phyloP scores from a whole-genome alignment of 1,140 invertebrate species.

The Pogonomyrmex barbatus region DNA sequence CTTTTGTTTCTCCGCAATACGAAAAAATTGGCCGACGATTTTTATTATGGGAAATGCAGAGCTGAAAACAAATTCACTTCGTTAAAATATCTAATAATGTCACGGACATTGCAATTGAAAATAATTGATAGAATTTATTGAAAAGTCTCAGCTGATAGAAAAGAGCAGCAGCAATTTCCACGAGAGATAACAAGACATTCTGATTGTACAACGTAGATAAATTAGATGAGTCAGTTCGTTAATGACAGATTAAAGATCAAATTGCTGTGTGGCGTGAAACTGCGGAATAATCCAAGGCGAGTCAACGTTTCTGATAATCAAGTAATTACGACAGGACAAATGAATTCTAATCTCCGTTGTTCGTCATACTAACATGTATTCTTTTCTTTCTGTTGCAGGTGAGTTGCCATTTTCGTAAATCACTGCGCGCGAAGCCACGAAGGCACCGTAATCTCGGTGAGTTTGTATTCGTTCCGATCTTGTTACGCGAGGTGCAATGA shows the following conservation, averaged over 20 bases:
- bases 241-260: conserved; percentile 42
- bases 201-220: not conserved
- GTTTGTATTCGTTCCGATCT: conserved; percentile 36
- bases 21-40: conserved; percentile 22
- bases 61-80: not conserved
- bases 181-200: conserved; percentile 1
- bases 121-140: conserved; percentile 10
- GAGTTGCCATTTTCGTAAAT: conserved; percentile 59
- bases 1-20: not conserved
- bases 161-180: not conserved
- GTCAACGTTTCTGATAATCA: not conserved
- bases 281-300: conserved; percentile 20
- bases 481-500: conserved; percentile 33
- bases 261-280: conserved; percentile 32
- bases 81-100: not conserved
- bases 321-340: conserved; percentile 14
- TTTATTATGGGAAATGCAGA: conserved; percentile 16
- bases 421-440: not conserved
- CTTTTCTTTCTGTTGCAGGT: conserved; percentile 76
- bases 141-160: not conserved
- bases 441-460: conserved; percentile 49
- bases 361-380: conserved; percentile 15
- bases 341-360: conserved; percentile 17
- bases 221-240: conserved; percentile 45
- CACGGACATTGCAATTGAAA: not conserved